These are phyloP conservation scores for Galago senegalensis DNA, from an alignment of 2,797 vertebrate species.

Conservation along the genomic window DNA sequence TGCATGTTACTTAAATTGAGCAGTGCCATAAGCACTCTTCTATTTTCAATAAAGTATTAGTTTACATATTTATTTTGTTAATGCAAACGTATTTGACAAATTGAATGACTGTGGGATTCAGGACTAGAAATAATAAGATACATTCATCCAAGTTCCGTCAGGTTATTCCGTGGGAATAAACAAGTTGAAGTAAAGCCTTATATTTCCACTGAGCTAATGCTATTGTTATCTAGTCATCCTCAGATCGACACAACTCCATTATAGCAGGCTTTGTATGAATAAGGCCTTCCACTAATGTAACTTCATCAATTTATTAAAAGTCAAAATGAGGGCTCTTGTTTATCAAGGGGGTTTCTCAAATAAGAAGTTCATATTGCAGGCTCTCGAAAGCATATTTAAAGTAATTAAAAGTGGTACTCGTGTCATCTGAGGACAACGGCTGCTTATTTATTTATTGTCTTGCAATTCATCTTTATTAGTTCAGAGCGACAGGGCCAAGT, in stretches of 20 bases:
- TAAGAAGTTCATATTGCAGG: constrained; percentile 27
- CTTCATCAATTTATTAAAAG: constrained; percentile 79
- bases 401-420: constrained; percentile 70
- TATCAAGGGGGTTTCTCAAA: constrained; percentile 69
- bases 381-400: constrained; percentile 67
- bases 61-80: constrained; percentile 13
- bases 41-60: constrained; percentile 54
- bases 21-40: neutral
- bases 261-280: constrained; percentile 44
- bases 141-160: constrained; percentile 15
- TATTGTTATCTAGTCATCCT: constrained; percentile 37
- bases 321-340: constrained; percentile 60
- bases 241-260: constrained; percentile 64
- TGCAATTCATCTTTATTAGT: constrained; percentile 72
- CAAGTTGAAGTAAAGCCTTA: constrained; percentile 36
- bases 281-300: constrained; percentile 55
- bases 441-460: constrained; percentile 73
- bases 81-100: neutral
- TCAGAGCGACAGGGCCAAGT: neutral
- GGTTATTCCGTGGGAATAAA: neutral
- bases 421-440: constrained; percentile 31
- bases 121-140: neutral
- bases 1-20: neutral
- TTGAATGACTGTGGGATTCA: neutral
- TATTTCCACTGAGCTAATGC: constrained; percentile 45